These are phyloP conservation scores for Megaceryle alcyon DNA, from an alignment of 2,797 vertebrate species.

Conservation along the genomic window DNA sequence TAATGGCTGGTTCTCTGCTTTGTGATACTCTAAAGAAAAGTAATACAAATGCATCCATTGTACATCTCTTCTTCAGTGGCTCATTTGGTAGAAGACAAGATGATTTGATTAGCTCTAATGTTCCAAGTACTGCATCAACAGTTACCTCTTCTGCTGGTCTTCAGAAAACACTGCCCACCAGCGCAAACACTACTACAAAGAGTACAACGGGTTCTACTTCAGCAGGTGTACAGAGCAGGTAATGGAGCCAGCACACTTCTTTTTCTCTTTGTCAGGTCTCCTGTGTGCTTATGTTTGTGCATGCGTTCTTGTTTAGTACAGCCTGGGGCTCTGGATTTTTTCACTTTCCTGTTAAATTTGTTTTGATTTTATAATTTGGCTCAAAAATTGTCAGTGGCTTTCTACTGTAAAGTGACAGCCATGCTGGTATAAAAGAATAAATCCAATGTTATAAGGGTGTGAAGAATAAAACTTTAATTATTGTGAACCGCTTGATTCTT, in stretches of 20 bases:
- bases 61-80: conserved; percentile 82
- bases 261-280: conserved; percentile 56
- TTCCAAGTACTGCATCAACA: conserved; percentile 88
- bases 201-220: conserved; percentile 86
- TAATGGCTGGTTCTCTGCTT: background rate
- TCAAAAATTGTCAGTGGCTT: conserved; percentile 47
- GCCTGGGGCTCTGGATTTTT: conserved; percentile 81
- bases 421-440: conserved; percentile 36
- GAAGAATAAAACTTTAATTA: conserved; percentile 7
- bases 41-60: conserved; percentile 17
- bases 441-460: background rate
- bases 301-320: conserved; percentile 81
- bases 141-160: conserved; percentile 95
- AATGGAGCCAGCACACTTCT: conserved; percentile 4
- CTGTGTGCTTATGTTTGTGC: conserved; percentile 80
- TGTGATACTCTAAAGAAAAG: background rate
- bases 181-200: conserved; percentile 83
- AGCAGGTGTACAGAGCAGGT: conserved; percentile 94
- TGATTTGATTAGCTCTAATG: conserved; percentile 88
- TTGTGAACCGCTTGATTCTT: conserved; percentile 52
- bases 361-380: conserved; percentile 52
- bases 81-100: conserved; percentile 95
- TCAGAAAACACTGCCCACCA: conserved; percentile 87
- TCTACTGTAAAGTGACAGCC: conserved; percentile 49
- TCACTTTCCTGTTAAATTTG: conserved; percentile 50